Base-by-base conservation (phyloP, 2,113 vertebrate species). In the Ranitomeya imitator region DNA sequence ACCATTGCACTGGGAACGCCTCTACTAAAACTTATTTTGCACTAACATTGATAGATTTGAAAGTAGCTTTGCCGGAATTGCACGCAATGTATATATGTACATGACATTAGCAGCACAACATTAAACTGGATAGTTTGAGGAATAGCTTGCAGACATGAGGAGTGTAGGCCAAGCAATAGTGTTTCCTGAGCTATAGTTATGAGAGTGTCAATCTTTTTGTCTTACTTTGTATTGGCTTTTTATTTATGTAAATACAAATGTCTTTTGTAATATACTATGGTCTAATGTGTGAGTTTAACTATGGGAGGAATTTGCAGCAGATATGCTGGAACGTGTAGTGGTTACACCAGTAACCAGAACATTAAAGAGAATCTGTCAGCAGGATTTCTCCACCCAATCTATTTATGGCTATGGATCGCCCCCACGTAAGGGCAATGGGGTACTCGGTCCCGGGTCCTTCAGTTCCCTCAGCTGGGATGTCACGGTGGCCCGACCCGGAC, bases 61-160 rank as follows among this genome's bases (percentile, higher is more conserved):
- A 51, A 83, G 60, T 23, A 23, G 81, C 37, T 18, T 83, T 67
- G 52, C 37, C 8, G 23, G 16, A 83, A 52, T 69, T 83, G 61
- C 81, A 83, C 63, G 19, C 61, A 69, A 18, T 83, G 81, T 83
- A 83, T 18, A 83, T 83, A 83, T 52, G 81, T 69, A 65, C 54
- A 69, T 54, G 11, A 52, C 11, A 11, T 54, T 83, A 54, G 63
- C 63, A 83, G 81, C 81, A 83, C 81, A 83, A 59, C 37, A 67
- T 45, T 65, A 52, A 83, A 69, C 81, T 83, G 81, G 81, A 83
- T 69, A 83, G 81, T 69, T 2, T 69, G 60, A 54, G 61, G 61
- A 67, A 51, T 7, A 54, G 37, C 31, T 54, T 23, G 63, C 51
- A 69, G 31, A 81, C 54, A 59, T 7, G 26, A 31, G 26, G 21